These are phyloP conservation scores for Malurus splendens DNA, from an alignment of 2,797 vertebrate genomes.

Conservation along the genomic window DNA sequence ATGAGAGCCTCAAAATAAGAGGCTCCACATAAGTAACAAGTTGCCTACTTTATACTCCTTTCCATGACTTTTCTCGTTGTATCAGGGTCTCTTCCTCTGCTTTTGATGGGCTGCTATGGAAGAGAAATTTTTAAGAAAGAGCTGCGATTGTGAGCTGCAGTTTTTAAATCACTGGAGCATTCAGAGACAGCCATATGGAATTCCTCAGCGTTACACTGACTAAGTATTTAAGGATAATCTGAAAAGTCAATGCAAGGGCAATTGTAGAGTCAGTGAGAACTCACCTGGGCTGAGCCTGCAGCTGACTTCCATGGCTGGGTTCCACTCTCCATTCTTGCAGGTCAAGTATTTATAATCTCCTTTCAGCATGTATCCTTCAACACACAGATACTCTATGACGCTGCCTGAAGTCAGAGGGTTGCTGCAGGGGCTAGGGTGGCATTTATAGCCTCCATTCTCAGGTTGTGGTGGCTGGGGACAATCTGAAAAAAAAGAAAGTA, in stretches of 20 bases:
- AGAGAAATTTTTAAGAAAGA: neutral
- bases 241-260: neutral
- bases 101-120: neutral
- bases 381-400: constrained; percentile 92
- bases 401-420: constrained; percentile 81
- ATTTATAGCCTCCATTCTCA: constrained; percentile 90
- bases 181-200: neutral
- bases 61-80: neutral
- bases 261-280: neutral
- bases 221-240: neutral
- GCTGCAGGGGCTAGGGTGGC: constrained; percentile 87
- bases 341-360: constrained; percentile 95
- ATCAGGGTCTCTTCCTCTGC: neutral
- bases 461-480: constrained; percentile 86
- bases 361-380: constrained; percentile 91
- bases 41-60: neutral
- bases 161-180: neutral
- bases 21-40: neutral
- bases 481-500: constrained; percentile 68
- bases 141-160: neutral
- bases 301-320: constrained; percentile 88
- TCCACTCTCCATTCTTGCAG: constrained; percentile 92
- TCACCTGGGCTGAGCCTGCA: constrained; percentile 87
- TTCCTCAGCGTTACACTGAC: neutral
- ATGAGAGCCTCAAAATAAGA: neutral